phyloP scores from a whole-genome alignment of 2,888 invertebrate genomes.

The Campaea margaritaria region DNA sequence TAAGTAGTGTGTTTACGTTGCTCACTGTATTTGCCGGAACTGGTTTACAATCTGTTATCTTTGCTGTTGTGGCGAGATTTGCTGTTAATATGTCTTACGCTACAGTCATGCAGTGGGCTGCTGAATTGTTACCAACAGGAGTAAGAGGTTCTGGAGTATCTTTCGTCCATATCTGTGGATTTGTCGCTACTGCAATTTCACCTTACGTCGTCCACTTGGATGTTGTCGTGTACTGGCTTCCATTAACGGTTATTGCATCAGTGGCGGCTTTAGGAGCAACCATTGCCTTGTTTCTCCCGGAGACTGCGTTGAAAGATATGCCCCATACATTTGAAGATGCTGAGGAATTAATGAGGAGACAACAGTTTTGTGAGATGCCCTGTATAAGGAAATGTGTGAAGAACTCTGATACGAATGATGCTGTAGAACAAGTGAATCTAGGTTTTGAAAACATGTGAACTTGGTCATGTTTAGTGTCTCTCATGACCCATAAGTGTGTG shows the following conservation, averaged over 20 bases:
- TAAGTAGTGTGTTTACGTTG: slow-evolving; percentile 56
- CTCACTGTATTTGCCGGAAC: slow-evolving; percentile 53
- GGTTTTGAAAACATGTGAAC: slow-evolving; percentile 43
- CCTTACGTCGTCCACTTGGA: slow-evolving; percentile 69
- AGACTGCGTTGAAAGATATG: slow-evolving; percentile 68
- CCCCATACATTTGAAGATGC: slow-evolving; percentile 74
- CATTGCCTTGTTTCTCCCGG: slow-evolving; percentile 61
- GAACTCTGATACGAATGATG: neutral
- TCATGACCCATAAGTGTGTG: no score
- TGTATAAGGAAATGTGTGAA: slow-evolving; percentile 39
- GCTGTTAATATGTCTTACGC: slow-evolving; percentile 61
- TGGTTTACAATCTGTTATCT: slow-evolving; percentile 59
- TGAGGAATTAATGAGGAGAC: slow-evolving; percentile 57
- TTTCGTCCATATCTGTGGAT: slow-evolving; percentile 62
- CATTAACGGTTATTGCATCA: slow-evolving; percentile 57
- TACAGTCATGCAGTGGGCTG: slow-evolving; percentile 62
- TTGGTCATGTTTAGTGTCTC: no score
- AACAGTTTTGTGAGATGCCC: slow-evolving; percentile 61
- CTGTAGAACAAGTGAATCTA: slow-evolving; percentile 41
- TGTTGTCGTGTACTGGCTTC: slow-evolving; percentile 60
- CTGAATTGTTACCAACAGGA: slow-evolving; percentile 63
- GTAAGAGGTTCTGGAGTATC: slow-evolving; percentile 65
- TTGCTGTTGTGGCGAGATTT: slow-evolving; percentile 62
- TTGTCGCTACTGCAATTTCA: slow-evolving; percentile 58
- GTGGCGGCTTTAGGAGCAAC: slow-evolving; percentile 52